A percentile compares a stretch with the other conserved stretches of the same genome.
Evolutionary conservation across 2,888 invertebrate species (phyloP).

Genomic region (Acleris emargana): DNA sequence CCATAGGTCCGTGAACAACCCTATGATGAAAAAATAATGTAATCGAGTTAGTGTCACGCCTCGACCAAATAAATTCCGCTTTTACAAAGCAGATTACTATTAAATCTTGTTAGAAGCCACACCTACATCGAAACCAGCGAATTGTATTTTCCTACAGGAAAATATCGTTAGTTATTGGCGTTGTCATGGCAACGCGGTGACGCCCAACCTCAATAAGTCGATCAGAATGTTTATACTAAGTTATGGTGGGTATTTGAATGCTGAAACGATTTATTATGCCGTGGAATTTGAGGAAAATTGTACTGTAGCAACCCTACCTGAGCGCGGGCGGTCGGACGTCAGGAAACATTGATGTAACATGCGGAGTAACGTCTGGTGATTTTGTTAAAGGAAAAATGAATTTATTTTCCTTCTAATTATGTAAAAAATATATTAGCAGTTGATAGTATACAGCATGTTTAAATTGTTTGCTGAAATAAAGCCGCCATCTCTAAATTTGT

Average conservation of each 20-base stretch:
- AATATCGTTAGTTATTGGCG: conserved; percentile 47
- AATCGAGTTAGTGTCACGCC: conserved; percentile 53
- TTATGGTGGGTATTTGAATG: background rate
- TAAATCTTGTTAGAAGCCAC: conserved; percentile 69
- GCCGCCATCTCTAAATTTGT: too few species aligned
- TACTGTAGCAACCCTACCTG: background rate
- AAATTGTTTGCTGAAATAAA: too few species aligned
- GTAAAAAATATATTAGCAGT: too few species aligned
- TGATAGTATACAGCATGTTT: too few species aligned
- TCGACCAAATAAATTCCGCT: conserved; percentile 58
- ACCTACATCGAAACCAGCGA: conserved; percentile 53
- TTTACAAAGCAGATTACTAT: conserved; percentile 60
- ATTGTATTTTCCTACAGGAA: conserved; percentile 41
- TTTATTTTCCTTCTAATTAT: too few species aligned
- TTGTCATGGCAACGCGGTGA: conserved; percentile 46
- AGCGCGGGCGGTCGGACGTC: background rate
- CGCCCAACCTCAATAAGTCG: conserved; percentile 38
- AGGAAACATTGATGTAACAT: too few species aligned
- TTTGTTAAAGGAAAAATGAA: too few species aligned
- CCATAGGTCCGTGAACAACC: conserved; percentile 17
- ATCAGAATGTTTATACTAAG: conserved; percentile 11
- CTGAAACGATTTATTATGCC: conserved; percentile 2
- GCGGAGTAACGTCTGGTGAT: too few species aligned
- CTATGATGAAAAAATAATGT: conserved; percentile 32
- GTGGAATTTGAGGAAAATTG: background rate